phyloP scores from a whole-genome alignment of 2,113 vertebrate species.

The human (Homo sapiens) region GRCh38 chr2:209319501-209320000 shows the following conservation, averaged over 20 bases:
- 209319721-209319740: too few species aligned
- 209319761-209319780: too few species aligned
- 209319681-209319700: neutral
- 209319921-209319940: neutral
- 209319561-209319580: neutral
- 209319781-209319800: too few species aligned
- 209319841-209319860: neutral
- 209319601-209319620: neutral
- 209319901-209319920: neutral
- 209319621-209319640: neutral
- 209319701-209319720: neutral
- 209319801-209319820: neutral
- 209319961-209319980: neutral
- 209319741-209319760: neutral
- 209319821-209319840: neutral
- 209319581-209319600: neutral
- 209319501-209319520: neutral
- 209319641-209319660: neutral
- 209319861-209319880: neutral
- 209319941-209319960: neutral
- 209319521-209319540: neutral
- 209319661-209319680: too few species aligned
- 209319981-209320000: neutral
- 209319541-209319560: neutral
- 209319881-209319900: neutral